These are phyloP conservation scores for Diachrysia chrysitis DNA, from an alignment of 2,888 invertebrate genomes.

Conservation along the genomic window DNA sequence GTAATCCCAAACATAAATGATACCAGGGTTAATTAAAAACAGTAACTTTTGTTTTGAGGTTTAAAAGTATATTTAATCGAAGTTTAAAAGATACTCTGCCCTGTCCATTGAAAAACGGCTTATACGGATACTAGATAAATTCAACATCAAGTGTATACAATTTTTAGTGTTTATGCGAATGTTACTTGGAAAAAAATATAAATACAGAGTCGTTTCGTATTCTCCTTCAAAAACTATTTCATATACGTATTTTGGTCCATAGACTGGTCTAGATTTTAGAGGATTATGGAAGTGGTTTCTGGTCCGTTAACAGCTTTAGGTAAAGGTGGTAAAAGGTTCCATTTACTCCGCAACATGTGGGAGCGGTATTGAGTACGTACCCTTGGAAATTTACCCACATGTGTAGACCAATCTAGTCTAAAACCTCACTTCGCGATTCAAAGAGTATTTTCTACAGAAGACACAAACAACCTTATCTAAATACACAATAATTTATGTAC, in stretches of 20 bases:
- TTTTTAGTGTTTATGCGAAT: no score
- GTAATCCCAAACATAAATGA: no score
- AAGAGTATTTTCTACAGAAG: background rate
- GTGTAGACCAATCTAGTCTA: background rate
- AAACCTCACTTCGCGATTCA: background rate
- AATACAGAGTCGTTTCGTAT: no score
- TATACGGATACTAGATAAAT: no score
- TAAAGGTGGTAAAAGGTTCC: background rate
- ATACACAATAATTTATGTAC: background rate
- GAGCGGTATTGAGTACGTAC: background rate
- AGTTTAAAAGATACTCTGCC: no score
- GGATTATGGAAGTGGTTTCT: conserved; percentile 4
- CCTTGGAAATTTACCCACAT: background rate
- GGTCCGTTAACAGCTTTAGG: background rate
- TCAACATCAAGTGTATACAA: no score
- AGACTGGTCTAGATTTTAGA: background rate
- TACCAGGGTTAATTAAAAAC: no score
- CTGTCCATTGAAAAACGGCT: no score
- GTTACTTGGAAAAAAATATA: no score
- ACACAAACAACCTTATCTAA: background rate
- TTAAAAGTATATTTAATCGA: no score
- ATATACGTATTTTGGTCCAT: background rate
- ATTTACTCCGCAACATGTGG: background rate
- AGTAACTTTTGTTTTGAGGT: no score
- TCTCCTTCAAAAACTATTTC: background rate